phyloP scores from a whole-genome alignment of 1,140 invertebrate species.

The Habropoda laboriosa region DNA sequence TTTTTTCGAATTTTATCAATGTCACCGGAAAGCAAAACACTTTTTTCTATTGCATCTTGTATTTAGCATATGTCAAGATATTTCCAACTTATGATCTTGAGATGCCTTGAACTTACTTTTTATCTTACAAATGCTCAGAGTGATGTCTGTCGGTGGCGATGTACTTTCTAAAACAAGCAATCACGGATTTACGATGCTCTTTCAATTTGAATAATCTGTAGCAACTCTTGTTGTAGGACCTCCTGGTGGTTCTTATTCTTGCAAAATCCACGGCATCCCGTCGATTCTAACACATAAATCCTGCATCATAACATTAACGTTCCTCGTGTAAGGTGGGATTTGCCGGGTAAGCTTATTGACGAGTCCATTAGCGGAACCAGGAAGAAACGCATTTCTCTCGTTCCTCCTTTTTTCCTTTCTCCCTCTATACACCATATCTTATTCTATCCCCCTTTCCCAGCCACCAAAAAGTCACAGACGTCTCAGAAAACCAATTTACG shows the following conservation, averaged over 20 bases:
- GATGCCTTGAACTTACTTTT: no score
- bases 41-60: no score
- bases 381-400: not conserved
- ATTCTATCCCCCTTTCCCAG: not conserved
- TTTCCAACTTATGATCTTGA: no score
- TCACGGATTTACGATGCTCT: no score
- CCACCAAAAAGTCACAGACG: not conserved
- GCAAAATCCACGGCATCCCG: not conserved
- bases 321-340: not conserved
- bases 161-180: no score
- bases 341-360: conserved; percentile 10
- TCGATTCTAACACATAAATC: not conserved
- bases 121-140: no score
- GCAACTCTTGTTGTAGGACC: not conserved
- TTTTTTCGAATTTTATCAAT: no score
- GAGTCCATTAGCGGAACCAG: not conserved
- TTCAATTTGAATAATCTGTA: no score
- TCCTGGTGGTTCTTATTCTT: not conserved
- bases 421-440: not conserved
- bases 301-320: not conserved
- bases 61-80: no score
- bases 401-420: not conserved
- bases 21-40: no score
- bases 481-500: not conserved
- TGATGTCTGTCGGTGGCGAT: no score